A percentile compares a stretch with the other conserved stretches of the same genome.
Conservation (phyloP, 2,888 invertebrate genomes). For the Heliconius charithonia region DNA sequence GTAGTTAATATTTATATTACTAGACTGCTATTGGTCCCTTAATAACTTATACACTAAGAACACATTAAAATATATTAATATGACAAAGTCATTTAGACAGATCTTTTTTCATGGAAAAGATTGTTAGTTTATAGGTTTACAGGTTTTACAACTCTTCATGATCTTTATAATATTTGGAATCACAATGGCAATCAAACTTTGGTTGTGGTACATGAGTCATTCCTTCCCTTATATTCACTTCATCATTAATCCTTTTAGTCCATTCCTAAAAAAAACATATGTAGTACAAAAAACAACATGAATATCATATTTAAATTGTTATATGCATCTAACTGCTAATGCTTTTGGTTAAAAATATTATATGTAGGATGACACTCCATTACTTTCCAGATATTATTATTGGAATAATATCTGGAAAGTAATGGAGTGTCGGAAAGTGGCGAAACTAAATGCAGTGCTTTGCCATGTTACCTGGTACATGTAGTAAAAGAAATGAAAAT, state of each 20-base stretch:
- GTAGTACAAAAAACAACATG: not conserved
- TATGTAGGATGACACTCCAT: not conserved
- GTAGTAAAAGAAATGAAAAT: no score
- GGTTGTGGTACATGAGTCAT: conserved; percentile 74
- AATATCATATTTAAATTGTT: not conserved
- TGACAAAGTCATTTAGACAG: not conserved
- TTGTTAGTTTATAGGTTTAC: not conserved
- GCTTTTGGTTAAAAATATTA: not conserved
- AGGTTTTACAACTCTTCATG: conserved; percentile 63
- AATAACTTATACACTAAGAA: conserved; percentile 8
- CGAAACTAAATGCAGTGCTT: not conserved
- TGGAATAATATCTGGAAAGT: no score
- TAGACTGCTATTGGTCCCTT: not conserved
- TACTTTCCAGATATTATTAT: no score
- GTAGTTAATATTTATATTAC: not conserved
- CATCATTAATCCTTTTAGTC: conserved; percentile 86
- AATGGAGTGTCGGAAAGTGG: no score
- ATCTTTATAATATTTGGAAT: conserved; percentile 44
- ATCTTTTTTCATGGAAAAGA: not conserved
- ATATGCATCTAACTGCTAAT: not conserved
- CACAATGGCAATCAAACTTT: conserved; percentile 63
- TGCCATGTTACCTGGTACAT: not conserved
- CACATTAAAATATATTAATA: not conserved
- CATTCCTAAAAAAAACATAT: conserved; percentile 67
- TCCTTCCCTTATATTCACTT: conserved; percentile 58